phyloP scores from a whole-genome alignment of 2,888 invertebrate species.

The Thyatira batis region DNA sequence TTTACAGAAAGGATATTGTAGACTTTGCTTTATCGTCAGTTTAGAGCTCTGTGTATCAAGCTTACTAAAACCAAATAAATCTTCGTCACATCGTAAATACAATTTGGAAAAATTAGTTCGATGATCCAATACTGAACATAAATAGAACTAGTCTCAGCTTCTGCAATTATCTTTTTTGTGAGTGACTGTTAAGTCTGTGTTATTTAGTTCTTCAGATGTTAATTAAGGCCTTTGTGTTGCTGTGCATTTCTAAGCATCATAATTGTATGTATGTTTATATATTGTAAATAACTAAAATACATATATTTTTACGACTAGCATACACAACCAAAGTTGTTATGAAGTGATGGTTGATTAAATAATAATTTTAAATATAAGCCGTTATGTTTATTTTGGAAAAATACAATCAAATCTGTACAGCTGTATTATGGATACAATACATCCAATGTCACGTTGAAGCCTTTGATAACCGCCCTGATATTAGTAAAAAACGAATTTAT shows the following conservation, averaged over 20 bases:
- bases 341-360: constrained; percentile 83
- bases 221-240: constrained; percentile 79
- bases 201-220: constrained; percentile 77
- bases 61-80: constrained; percentile 26
- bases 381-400: constrained; percentile 78
- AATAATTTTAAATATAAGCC: constrained; percentile 77
- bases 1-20: constrained; percentile 64
- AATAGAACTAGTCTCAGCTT: constrained; percentile 56
- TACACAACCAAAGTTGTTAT: constrained; percentile 84
- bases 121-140: constrained; percentile 8
- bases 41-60: constrained; percentile 22
- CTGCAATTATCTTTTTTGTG: constrained; percentile 63
- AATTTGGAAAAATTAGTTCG: constrained; percentile 13
- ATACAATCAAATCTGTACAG: constrained; percentile 62
- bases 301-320: constrained; percentile 82
- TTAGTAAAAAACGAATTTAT: constrained; percentile 73
- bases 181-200: constrained; percentile 76
- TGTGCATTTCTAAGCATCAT: constrained; percentile 83
- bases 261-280: constrained; percentile 83
- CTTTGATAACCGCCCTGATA: constrained; percentile 79
- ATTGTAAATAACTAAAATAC: constrained; percentile 81
- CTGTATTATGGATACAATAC: constrained; percentile 63
- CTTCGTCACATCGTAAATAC: constrained; percentile 28
- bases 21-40: constrained; percentile 30
- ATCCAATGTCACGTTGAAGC: constrained; percentile 68